Evolutionary conservation across 2,797 vertebrate species (phyloP).

Genomic region (Erpetoichthys calabaricus): DNA sequence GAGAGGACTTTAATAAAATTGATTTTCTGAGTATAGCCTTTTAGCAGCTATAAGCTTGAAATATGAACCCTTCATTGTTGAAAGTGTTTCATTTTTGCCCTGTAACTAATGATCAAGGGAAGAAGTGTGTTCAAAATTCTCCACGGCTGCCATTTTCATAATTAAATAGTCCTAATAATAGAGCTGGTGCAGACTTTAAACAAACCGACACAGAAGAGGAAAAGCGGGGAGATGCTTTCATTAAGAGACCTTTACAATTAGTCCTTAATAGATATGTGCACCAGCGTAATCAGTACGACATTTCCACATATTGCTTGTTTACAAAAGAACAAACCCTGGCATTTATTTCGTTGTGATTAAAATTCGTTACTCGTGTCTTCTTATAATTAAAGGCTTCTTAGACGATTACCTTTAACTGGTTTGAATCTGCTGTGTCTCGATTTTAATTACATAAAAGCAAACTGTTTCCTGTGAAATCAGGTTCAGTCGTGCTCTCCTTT

Average conservation of each 20-base stretch:
- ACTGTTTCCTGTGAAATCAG: background rate
- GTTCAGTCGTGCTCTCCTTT: background rate
- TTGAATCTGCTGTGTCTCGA: slow-evolving; percentile 18
- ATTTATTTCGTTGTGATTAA: slow-evolving; percentile 48
- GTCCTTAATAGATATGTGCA: slow-evolving; percentile 54
- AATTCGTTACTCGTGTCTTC: slow-evolving; percentile 39
- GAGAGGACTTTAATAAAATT: slow-evolving; percentile 97
- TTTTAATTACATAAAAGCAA: background rate
- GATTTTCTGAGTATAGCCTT: slow-evolving; percentile 96
- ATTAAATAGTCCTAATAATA: slow-evolving; percentile 97
- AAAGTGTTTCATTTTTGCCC: slow-evolving; percentile 90
- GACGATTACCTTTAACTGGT: slow-evolving; percentile 43
- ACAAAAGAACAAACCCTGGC: slow-evolving; percentile 43
- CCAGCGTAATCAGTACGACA: slow-evolving; percentile 50
- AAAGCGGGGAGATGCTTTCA: slow-evolving; percentile 36
- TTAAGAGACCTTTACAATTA: slow-evolving; percentile 73
- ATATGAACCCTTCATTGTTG: slow-evolving; percentile 96
- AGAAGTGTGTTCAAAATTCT: slow-evolving; percentile 87
- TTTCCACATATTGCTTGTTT: slow-evolving; percentile 47
- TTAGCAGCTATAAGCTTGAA: slow-evolving; percentile 97
- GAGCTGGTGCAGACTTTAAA: slow-evolving; percentile 85
- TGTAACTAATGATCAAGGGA: slow-evolving; percentile 89
- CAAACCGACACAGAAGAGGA: slow-evolving; percentile 68
- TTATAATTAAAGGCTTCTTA: slow-evolving; percentile 47
- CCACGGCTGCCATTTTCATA: slow-evolving; percentile 90